Conservation (phyloP, 2,888 invertebrate species). For the Lutraria lutraria region DNA sequence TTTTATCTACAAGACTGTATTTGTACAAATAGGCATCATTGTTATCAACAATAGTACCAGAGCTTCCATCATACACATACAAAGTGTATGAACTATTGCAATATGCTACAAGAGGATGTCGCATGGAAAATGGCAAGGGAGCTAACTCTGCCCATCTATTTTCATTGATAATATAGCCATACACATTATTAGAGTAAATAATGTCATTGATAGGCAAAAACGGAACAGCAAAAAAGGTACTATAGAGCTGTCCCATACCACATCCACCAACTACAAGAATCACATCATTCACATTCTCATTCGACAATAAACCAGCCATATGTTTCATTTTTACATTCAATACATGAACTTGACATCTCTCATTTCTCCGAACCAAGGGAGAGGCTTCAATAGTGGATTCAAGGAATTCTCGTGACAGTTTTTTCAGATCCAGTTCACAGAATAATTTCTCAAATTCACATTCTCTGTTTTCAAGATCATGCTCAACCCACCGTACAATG, state of each 20-base stretch:
- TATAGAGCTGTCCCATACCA: conserved; percentile 71
- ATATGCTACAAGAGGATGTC: conserved; percentile 70
- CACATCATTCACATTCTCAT: conserved; percentile 71
- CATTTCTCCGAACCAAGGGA: conserved; percentile 64
- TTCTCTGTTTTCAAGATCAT: conserved; percentile 68
- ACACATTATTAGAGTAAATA: conserved; percentile 72
- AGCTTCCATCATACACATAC: conserved; percentile 72
- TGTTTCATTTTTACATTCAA: conserved; percentile 74
- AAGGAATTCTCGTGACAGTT: conserved; percentile 66
- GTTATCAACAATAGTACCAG: conserved; percentile 49
- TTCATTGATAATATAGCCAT: conserved; percentile 76
- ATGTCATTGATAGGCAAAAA: conserved; percentile 72
- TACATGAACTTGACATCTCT: conserved; percentile 72
- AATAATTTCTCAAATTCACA: conserved; percentile 74
- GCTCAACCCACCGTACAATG: conserved; percentile 75
- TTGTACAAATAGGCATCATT: conserved; percentile 61
- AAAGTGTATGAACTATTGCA: conserved; percentile 63
- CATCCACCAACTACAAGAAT: conserved; percentile 76
- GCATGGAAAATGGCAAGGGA: conserved; percentile 76
- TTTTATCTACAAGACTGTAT: conserved; percentile 70
- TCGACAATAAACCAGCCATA: conserved; percentile 69
- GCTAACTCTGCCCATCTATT: conserved; percentile 79
- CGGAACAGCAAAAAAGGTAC: conserved; percentile 68
- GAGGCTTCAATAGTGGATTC: conserved; percentile 69
- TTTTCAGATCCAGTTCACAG: conserved; percentile 73